Conservation (phyloP, 2,888 invertebrate genomes). For the Escarpia spicata region DNA sequence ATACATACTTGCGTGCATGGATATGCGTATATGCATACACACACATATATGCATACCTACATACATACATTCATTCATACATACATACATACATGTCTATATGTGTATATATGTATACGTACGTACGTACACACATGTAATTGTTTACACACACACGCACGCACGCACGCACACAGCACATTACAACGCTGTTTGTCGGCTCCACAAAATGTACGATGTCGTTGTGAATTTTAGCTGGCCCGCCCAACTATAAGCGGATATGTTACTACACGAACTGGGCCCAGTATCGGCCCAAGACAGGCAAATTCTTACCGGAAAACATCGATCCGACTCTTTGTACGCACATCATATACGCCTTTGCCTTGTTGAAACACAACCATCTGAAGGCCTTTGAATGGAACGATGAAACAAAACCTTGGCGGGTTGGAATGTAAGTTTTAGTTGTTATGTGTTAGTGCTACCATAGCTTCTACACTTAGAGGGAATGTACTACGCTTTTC, state of each 20-base stretch:
- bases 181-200: not conserved
- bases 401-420: constrained; percentile 35
- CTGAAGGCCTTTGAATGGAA: constrained; percentile 70
- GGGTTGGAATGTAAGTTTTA: constrained; percentile 8
- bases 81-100: no score
- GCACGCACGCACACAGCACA: no score
- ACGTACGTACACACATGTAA: no score
- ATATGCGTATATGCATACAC: no score
- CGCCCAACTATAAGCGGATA: constrained; percentile 34
- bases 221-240: not conserved
- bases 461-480: not conserved
- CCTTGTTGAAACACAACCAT: constrained; percentile 90
- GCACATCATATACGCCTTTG: constrained; percentile 95
- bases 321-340: constrained; percentile 95
- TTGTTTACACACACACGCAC: no score
- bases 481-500: not conserved
- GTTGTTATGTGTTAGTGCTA: not conserved
- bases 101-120: no score
- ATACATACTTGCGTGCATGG: no score
- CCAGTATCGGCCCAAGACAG: constrained; percentile 87
- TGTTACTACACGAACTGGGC: constrained; percentile 99
- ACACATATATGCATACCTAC: no score
- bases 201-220: not conserved
- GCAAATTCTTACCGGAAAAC: constrained; percentile 73
- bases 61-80: no score